Conservation (phyloP, 2,113 vertebrate species). For the Tragulus kanchil region DNA sequence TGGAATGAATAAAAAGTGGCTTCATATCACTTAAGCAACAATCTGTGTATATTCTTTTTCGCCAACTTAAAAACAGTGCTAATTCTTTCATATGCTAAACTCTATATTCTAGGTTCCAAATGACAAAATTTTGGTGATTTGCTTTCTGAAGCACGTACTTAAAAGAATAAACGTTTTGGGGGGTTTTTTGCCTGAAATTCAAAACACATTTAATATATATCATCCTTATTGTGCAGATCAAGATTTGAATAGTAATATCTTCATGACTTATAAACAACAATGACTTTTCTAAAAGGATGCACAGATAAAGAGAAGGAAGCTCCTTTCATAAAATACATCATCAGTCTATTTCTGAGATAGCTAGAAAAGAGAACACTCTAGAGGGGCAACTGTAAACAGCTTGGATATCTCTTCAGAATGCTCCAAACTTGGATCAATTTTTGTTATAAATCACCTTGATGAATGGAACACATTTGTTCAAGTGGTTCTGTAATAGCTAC, state of each 20-base stretch:
- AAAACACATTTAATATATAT: constrained; percentile 31
- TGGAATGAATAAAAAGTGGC: constrained; percentile 62
- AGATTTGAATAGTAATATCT: constrained; percentile 43
- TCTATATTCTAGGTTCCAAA: constrained; percentile 55
- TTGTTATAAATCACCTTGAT: constrained; percentile 68
- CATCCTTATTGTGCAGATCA: constrained; percentile 29
- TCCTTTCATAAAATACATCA: not conserved
- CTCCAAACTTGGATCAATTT: constrained; percentile 42
- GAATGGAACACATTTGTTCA: constrained; percentile 62
- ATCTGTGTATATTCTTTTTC: constrained; percentile 39
- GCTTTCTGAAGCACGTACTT: constrained; percentile 25
- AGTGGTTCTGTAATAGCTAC: constrained; percentile 49
- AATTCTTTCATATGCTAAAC: constrained; percentile 73
- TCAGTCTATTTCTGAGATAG: constrained; percentile 2
- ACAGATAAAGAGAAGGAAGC: not conserved
- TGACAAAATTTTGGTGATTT: constrained; percentile 49
- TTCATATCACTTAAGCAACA: constrained; percentile 67
- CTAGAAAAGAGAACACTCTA: not conserved
- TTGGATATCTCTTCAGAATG: constrained; percentile 30
- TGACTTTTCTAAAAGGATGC: constrained; percentile 18
- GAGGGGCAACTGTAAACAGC: not conserved
- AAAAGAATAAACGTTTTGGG: not conserved
- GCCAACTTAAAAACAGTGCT: constrained; percentile 56
- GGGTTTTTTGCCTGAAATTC: not conserved
- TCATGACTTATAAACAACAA: constrained; percentile 16